Base-by-base conservation (phyloP, 2,797 vertebrate species). In the Gallirallus australis region DNA sequence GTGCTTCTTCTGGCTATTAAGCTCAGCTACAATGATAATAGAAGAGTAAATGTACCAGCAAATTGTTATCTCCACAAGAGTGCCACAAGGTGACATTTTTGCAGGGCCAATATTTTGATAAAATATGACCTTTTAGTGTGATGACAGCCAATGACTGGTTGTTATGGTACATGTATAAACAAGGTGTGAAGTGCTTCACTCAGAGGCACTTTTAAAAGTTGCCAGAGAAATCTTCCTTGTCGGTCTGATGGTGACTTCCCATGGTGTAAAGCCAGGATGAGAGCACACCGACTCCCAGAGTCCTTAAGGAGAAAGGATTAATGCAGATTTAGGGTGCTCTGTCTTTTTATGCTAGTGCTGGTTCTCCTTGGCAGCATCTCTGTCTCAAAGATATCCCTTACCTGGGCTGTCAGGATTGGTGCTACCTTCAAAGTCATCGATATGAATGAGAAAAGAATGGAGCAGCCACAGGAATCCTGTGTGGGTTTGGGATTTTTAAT, bases 381-480 rank as follows among this genome's bases (percentile, higher is more conserved):
- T 65, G 81, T 83, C 79, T 50, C 82, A 64, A 80, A 96, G 91
- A 82, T 72, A 82, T 84, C 92, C 68, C 69, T 96, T 96, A 94
- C 80, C 83, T 72, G 88, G 91, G 45, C 45, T 77, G 89, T 94
- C 85, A 87, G 89, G 84, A 84, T 82, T 65, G 30, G 84, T 72
- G 76, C 30, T 90, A 75, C 90, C 76, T 78, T 93, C 88, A 87
- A 93, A 96, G 96, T 96, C 91, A 97, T 96, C 93, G 95, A 96
- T 95, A 88, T 35, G 80, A 75, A 75, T 89, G 96, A 94, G 97
- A 93, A 95, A 96, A 94, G 93, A 94, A 92, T 93, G 77, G 81
- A 71, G 84, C 73, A 37, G 95, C 81, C 39, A 71, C 61, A 68
- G 42, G 57, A 70, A 52, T 52, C 50, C 50, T 52, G 50, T 45